Evolutionary conservation across 2,888 invertebrate species (phyloP), one percentile per base, ranked within the genome.

Genomic region (Druceiella hillmani): DNA sequence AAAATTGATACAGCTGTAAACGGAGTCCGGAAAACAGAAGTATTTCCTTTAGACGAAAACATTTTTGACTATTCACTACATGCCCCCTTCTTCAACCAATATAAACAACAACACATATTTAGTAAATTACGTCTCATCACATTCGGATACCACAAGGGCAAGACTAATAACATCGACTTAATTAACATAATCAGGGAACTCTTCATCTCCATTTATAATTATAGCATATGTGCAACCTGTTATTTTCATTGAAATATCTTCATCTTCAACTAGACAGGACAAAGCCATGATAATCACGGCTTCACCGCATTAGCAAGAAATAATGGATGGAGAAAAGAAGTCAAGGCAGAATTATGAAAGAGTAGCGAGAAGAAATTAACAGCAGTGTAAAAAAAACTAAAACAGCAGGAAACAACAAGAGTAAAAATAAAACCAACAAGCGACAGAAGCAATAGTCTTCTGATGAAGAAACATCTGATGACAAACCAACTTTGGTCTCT

Each of bases 401-500:
- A 13, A 24, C 27, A 27, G 22, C 26, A 36, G 12, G n/a, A n/a
- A n/a, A n/a, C n/a, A n/a, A n/a, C n/a, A n/a, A n/a, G n/a, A n/a
- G n/a, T 20, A 40, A 40, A 38, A 38, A 40, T 17, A 25, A 29
- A 38, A 37, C 9, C 24, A 37, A 36, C 7, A 33, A 33, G 24
- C 29, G 25, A 20, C 27, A 34, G 13, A 36, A 40, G 16, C 17
- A 15, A 34, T 31, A 17, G 22, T 34, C 29, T 37, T 37, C 37
- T 37, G 37, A 37, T 15, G 25, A 34, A 22, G 24, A 32, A n/a
- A 33, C 41, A 11, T 32, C 40, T 47, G 45, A 47, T 28, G 45
- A 46, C 11, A 41, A 41, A 12, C 33, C 45, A 36, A 20, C 43
- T 41, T 41, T 43, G 22, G 40, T 41, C 6, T 33, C 38, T 38